These are phyloP conservation scores for Gonatopus flavifemur DNA, from an alignment of 1,140 invertebrate species.

Conservation along the genomic window DNA sequence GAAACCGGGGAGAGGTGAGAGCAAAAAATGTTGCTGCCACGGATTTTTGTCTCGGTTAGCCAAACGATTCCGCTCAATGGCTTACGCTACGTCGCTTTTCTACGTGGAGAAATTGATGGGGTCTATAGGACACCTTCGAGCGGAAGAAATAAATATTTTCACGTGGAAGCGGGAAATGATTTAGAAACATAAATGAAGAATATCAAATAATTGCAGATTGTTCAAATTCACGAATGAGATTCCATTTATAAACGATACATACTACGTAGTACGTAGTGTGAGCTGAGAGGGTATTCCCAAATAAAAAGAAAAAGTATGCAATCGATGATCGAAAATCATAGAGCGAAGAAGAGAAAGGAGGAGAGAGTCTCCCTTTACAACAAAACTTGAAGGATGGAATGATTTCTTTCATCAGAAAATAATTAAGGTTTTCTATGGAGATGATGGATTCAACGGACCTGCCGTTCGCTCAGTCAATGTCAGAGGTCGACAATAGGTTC, in stretches of 20 bases:
- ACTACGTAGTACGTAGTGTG: too few species aligned
- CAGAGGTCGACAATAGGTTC: conserved; percentile 57
- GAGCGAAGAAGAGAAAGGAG: conserved; percentile 12
- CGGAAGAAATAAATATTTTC: too few species aligned
- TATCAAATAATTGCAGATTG: too few species aligned
- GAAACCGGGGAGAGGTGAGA: conserved; percentile 14
- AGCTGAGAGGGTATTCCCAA: too few species aligned
- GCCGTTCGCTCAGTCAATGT: conserved; percentile 58
- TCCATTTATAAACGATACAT: too few species aligned
- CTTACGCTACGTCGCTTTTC: too few species aligned
- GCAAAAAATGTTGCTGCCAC: conserved; percentile 50
- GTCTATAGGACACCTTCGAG: conserved; percentile 10
- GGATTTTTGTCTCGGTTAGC: conserved; percentile 59
- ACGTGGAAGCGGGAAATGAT: too few species aligned
- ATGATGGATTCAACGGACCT: conserved; percentile 55
- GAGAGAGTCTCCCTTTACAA: too few species aligned
- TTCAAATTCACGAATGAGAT: too few species aligned
- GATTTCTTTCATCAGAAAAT: conserved; percentile 59
- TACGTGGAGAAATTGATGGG: conserved; percentile 33
- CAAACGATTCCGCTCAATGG: conserved; percentile 56
- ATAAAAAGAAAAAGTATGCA: too few species aligned
- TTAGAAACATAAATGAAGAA: too few species aligned
- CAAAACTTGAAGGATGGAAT: conserved; percentile 24
- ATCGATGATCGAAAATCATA: too few species aligned
- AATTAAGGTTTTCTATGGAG: conserved; percentile 60